Evolutionary conservation across 2,113 vertebrate species (phyloP).

Genomic region (Prochilodus magdalenae): DNA sequence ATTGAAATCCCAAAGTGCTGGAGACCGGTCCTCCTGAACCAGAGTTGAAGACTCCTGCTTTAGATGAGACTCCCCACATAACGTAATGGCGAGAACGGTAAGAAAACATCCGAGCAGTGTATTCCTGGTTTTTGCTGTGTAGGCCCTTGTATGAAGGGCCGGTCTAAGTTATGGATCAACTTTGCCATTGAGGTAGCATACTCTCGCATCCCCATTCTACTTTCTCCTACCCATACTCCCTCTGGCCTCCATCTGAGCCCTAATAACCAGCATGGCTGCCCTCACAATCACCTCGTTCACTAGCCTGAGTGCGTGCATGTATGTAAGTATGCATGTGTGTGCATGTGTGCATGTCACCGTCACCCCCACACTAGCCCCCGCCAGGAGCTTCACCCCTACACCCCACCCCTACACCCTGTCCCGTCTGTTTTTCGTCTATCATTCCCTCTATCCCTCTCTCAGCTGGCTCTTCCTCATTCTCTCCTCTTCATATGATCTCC

Average conservation of each 20-base stretch:
- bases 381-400: constrained; percentile 62
- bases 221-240: constrained; percentile 45
- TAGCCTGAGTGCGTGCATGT: constrained; percentile 54
- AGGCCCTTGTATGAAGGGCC: constrained; percentile 29
- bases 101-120: no score
- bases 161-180: constrained; percentile 83
- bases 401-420: constrained; percentile 29
- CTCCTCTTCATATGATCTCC: constrained; percentile 94
- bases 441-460: constrained; percentile 62
- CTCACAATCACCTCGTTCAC: constrained; percentile 56
- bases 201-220: constrained; percentile 53
- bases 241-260: constrained; percentile 43
- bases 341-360: constrained; percentile 69
- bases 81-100: no score
- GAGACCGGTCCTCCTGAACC: no score
- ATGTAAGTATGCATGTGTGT: constrained; percentile 47
- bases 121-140: constrained; percentile 1
- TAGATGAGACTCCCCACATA: no score
- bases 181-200: constrained; percentile 66
- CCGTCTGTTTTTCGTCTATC: constrained; percentile 25
- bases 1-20: no score
- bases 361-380: constrained; percentile 80
- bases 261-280: constrained; percentile 65
- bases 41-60: no score
- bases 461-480: constrained; percentile 91